Conservation (phyloP, 2,113 vertebrate species). For the Telmatochromis sp. region DNA sequence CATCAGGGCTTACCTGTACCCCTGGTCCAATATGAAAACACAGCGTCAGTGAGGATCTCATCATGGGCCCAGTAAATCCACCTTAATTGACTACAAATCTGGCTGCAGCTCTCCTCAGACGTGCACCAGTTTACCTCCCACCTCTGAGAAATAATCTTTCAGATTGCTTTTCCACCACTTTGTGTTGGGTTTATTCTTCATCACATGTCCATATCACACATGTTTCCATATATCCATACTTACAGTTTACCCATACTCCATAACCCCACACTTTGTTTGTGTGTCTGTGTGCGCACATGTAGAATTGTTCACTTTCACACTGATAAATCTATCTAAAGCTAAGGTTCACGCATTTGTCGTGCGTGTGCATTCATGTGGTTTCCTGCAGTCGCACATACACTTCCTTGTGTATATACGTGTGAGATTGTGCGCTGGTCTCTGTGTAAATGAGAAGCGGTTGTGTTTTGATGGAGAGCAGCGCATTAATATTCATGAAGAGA, state of each 20-base stretch:
- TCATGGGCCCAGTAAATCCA: slow-evolving; percentile 62
- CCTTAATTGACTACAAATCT: slow-evolving; percentile 75
- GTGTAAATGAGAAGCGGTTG: slow-evolving; percentile 36
- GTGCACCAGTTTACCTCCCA: not conserved
- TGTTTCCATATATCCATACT: not conserved
- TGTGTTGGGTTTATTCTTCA: not conserved
- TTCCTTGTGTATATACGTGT: not conserved
- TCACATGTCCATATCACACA: not conserved
- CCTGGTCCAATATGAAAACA: slow-evolving; percentile 65
- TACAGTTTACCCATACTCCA: not conserved
- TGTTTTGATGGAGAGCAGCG: slow-evolving; percentile 50
- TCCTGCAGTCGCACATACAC: not conserved
- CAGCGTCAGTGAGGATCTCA: slow-evolving; percentile 38
- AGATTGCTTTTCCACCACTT: not conserved
- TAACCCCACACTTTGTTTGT: not conserved
- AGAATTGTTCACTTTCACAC: not conserved
- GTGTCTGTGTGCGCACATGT: not conserved
- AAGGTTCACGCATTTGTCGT: not conserved
- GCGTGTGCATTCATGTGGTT: not conserved
- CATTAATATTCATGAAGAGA: slow-evolving; percentile 56
- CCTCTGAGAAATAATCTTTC: not conserved
- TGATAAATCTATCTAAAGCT: not conserved
- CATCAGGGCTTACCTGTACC: slow-evolving; percentile 64
- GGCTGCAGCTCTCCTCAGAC: slow-evolving; percentile 28
- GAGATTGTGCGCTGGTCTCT: not conserved